These are phyloP conservation scores for Pecten maximus DNA, from an alignment of 2,888 invertebrate genomes.

Conservation along the genomic window DNA sequence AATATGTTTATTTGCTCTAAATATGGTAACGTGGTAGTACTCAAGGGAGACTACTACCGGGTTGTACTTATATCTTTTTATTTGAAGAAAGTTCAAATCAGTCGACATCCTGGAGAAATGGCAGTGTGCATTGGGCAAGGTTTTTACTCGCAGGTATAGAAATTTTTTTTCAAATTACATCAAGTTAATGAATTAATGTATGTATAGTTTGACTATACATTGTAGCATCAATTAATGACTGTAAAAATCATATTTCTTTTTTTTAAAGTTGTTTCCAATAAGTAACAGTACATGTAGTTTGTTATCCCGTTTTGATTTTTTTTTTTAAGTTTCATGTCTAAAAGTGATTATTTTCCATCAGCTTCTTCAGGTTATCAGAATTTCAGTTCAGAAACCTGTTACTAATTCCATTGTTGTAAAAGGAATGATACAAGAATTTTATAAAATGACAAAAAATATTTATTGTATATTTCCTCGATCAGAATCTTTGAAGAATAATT, in stretches of 20 bases:
- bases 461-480: too few relatives aligned
- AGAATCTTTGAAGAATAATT: too few relatives aligned
- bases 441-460: too few relatives aligned
- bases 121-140: constrained; percentile 80
- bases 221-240: background rate
- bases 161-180: background rate
- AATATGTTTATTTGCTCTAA: background rate
- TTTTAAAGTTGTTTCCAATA: too few relatives aligned
- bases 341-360: too few relatives aligned
- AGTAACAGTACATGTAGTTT: too few relatives aligned
- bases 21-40: background rate
- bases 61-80: constrained; percentile 11
- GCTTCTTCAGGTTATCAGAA: too few relatives aligned
- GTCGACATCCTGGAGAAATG: constrained; percentile 78
- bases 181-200: background rate
- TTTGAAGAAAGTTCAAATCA: constrained; percentile 31
- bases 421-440: too few relatives aligned
- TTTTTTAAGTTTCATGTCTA: too few relatives aligned
- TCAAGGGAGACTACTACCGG: background rate
- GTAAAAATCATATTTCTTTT: background rate
- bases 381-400: too few relatives aligned
- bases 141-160: constrained; percentile 76
- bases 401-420: too few relatives aligned
- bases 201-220: background rate
- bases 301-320: too few relatives aligned